Conservation (phyloP, 2,113 vertebrate genomes). For the Miniopterus natalensis region DNA sequence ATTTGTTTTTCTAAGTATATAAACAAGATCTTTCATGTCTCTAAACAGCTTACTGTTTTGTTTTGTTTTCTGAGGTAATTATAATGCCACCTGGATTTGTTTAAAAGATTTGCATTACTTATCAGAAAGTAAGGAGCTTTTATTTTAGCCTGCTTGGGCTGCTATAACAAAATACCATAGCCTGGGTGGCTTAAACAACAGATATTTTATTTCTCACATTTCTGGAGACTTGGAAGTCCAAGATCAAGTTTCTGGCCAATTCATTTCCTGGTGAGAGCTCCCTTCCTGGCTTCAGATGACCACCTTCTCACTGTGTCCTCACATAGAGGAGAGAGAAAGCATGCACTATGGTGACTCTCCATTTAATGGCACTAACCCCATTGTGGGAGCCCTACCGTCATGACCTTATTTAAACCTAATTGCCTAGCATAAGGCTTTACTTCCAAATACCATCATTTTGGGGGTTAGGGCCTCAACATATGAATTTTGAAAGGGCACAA, state of each 20-base stretch:
- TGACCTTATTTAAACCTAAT: background rate
- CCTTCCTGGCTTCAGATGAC: background rate
- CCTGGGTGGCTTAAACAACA: background rate
- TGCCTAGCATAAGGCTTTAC: background rate
- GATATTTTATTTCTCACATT: background rate
- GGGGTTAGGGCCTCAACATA: background rate
- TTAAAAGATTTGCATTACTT: background rate
- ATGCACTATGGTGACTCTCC: background rate
- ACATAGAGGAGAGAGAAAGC: background rate
- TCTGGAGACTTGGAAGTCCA: background rate
- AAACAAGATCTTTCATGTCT: background rate
- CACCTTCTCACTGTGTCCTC: background rate
- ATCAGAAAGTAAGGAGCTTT: background rate
- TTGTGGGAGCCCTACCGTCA: background rate
- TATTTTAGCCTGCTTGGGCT: background rate
- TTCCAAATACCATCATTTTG: background rate
- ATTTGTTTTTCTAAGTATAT: background rate
- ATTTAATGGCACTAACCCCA: background rate
- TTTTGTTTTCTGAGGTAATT: conserved; percentile 5
- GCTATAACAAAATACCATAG: background rate
- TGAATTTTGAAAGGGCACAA: background rate
- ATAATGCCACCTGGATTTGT: background rate
- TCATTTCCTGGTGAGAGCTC: background rate
- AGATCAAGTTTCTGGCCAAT: background rate
- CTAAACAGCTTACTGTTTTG: background rate